Conservation (phyloP, 2,888 invertebrate genomes). For the Melinaea marsaeus region DNA sequence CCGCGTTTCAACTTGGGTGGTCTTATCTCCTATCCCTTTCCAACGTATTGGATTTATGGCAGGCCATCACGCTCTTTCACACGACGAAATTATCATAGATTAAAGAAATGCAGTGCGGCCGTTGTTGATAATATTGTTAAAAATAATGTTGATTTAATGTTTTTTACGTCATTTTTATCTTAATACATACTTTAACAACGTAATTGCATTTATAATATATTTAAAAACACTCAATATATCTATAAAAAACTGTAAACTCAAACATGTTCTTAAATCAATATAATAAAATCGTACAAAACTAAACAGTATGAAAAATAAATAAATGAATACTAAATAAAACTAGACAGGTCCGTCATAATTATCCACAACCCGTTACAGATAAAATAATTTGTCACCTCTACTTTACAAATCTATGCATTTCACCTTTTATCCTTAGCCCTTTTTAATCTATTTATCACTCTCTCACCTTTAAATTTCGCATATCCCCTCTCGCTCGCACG, state of each 20-base stretch:
- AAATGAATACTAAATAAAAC: no score
- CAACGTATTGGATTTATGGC: conserved; percentile 18
- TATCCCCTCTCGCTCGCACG: conserved; percentile 18
- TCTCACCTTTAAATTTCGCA: conserved; percentile 29
- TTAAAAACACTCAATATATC: no score
- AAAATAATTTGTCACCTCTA: conserved; percentile 19
- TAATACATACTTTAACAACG: not conserved
- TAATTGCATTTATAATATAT: no score
- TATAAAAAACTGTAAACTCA: no score
- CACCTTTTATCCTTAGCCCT: conserved; percentile 46
- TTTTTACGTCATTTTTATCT: conserved; percentile 13
- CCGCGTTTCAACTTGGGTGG: conserved; percentile 69
- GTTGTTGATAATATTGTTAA: no score
- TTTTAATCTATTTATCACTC: conserved; percentile 43
- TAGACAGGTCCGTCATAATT: no score
- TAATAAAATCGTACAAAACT: no score
- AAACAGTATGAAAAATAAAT: no score
- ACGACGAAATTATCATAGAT: conserved; percentile 48
- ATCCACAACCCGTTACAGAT: not conserved
- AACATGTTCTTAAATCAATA: no score
- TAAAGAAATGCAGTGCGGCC: conserved; percentile 38
- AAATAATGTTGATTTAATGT: conserved; percentile 7
- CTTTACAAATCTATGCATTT: conserved; percentile 46
- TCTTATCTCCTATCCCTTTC: conserved; percentile 47
- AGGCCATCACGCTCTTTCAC: conserved; percentile 17